These are phyloP conservation scores for Cydia pomonella DNA, from an alignment of 1,140 invertebrate genomes.

Conservation along the genomic window DNA sequence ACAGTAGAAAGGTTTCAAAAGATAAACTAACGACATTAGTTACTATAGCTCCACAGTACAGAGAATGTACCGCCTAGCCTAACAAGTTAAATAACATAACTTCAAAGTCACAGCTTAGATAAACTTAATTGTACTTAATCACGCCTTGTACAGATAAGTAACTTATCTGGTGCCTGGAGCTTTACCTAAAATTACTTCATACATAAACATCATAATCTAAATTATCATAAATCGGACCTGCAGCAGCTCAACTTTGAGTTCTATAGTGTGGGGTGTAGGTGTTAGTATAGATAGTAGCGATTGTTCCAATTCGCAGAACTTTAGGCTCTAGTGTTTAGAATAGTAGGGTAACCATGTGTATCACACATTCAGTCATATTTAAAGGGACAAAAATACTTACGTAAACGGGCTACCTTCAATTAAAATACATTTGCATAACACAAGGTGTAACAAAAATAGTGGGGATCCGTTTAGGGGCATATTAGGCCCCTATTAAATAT, in stretches of 20 bases:
- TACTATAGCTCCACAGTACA: background rate
- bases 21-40: background rate
- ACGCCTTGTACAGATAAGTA: slow-evolving; percentile 23
- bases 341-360: slow-evolving; percentile 4
- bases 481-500: too few species aligned
- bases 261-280: background rate
- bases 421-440: too few species aligned
- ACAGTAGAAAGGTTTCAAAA: background rate
- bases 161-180: slow-evolving; percentile 23
- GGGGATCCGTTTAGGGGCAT: too few species aligned
- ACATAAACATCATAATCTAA: slow-evolving; percentile 35
- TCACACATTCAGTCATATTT: too few species aligned
- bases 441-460: too few species aligned
- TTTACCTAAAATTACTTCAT: slow-evolving; percentile 31
- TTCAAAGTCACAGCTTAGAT: slow-evolving; percentile 17
- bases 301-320: background rate
- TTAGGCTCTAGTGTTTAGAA: slow-evolving; percentile 30
- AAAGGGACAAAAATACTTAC: too few species aligned
- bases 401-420: too few species aligned
- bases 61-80: background rate
- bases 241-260: background rate
- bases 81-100: slow-evolving; percentile 3
- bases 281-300: background rate
- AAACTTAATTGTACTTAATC: slow-evolving; percentile 33
- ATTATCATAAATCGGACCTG: slow-evolving; percentile 17